Evolutionary conservation across 2,888 invertebrate species (phyloP).

Genomic region (Polydrusus tereticollis): DNA sequence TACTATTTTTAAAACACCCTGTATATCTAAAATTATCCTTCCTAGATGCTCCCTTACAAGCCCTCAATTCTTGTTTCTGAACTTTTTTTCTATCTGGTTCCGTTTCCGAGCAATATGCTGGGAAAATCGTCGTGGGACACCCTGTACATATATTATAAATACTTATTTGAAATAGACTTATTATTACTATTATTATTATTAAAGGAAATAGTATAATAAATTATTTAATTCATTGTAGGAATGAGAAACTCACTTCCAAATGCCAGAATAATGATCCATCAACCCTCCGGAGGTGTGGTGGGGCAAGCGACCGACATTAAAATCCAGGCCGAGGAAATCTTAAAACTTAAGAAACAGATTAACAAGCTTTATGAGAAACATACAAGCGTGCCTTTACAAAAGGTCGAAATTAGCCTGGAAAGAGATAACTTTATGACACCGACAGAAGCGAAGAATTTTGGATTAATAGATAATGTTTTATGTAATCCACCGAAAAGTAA

Average conservation of each 20-base stretch:
- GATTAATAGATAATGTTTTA: constrained; percentile 91
- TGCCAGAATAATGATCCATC: constrained; percentile 97
- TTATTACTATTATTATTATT: too few relatives aligned
- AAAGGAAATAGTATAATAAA: background rate
- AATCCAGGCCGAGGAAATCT: constrained; percentile 97
- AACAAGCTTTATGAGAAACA: constrained; percentile 92
- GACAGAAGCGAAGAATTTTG: constrained; percentile 89
- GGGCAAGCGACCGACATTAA: constrained; percentile 98
- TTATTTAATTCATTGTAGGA: constrained; percentile 68
- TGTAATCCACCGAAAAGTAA: constrained; percentile 51
- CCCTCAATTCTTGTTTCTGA: too few relatives aligned
- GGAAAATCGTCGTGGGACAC: too few relatives aligned
- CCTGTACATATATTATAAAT: too few relatives aligned
- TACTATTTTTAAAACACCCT: too few relatives aligned
- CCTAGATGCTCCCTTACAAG: too few relatives aligned
- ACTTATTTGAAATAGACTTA: too few relatives aligned
- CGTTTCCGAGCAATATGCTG: too few relatives aligned
- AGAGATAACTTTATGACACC: constrained; percentile 95
- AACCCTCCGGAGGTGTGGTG: constrained; percentile 88
- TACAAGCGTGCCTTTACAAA: constrained; percentile 71
- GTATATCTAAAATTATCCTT: too few relatives aligned
- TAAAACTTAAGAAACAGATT: constrained; percentile 89
- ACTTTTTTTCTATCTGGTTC: too few relatives aligned
- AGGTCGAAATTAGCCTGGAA: constrained; percentile 84
- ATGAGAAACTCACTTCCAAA: constrained; percentile 97